Evolutionary conservation across 2,888 invertebrate species (phyloP), one percentile per base, ranked within the genome.

Genomic region (Molanna angustata): DNA sequence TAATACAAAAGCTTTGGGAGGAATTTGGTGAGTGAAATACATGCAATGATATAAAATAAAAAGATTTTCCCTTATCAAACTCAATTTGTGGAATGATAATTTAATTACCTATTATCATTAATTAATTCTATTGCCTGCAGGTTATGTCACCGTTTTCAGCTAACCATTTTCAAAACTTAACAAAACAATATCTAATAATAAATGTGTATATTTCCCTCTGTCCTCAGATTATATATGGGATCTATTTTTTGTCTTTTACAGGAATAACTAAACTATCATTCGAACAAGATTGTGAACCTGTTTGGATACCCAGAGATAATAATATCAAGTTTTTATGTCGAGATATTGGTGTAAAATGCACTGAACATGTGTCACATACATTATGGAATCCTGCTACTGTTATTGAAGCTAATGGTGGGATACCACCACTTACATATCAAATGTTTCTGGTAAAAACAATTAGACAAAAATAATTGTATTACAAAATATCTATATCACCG

Each of bases 251-350:
- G n/a, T n/a, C n/a, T 35, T 19, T 2, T 22, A 14, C 49, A 76
- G 76, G 76, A 3, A 72, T 82, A 48, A 70, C 70, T 37, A 74
- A 69, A 60, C 64, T 83, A 6, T 78, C 79, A 61, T 82, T 80
- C 64, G 82, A 83, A 63, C 78, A 84, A 67, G 87, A 88, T 63
- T 85, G 86, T 62, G 87, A 88, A 67, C 86, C 87, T 0, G 80
- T 84, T 42, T 87, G 86, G 85, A 76, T 74, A 7, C 67, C 69
- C 1, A 73, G 86, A 1, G 87, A 87, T 65, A 73, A 79, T 16
- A 63, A 69, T 3, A 81, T 85, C 0, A 80, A 78, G 61, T 52
- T 59, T 0, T 65, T 80, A 14, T 86, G 86, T 62, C 64, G 66
- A 1, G 76, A 81, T 54, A 66, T 74, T 33, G 78, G 76, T 17